These are phyloP conservation scores for Sipha flava DNA, from an alignment of 1,140 invertebrate species.

Conservation along the genomic window DNA sequence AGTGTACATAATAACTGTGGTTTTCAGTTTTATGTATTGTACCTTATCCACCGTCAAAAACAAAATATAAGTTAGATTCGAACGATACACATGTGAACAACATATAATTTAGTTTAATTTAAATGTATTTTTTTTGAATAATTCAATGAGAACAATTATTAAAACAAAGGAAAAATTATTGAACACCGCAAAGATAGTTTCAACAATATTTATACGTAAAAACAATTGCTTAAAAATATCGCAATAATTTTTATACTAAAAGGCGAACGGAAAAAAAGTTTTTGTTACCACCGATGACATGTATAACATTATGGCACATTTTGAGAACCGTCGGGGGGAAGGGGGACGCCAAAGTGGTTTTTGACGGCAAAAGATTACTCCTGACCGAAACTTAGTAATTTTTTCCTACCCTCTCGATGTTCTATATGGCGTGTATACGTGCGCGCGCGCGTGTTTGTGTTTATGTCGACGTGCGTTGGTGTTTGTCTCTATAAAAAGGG, in stretches of 20 bases:
- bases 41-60: too few species aligned
- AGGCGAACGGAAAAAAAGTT: background rate
- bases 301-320: background rate
- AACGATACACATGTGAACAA: too few species aligned
- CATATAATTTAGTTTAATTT: too few species aligned
- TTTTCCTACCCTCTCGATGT: background rate
- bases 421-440: background rate
- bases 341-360: background rate
- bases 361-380: background rate
- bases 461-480: background rate
- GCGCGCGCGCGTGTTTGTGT: too few species aligned
- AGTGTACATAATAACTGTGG: too few species aligned
- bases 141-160: too few species aligned
- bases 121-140: too few species aligned
- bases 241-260: background rate
- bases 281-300: background rate
- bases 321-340: too few species aligned
- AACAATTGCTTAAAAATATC: background rate
- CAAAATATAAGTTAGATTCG: too few species aligned
- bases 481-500: background rate
- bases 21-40: too few species aligned
- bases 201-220: background rate
- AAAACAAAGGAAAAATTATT: too few species aligned
- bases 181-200: too few species aligned
- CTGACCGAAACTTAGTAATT: background rate